Conservation (phyloP, 2,797 vertebrate species). For the Melanogrammus aeglefinus region DNA sequence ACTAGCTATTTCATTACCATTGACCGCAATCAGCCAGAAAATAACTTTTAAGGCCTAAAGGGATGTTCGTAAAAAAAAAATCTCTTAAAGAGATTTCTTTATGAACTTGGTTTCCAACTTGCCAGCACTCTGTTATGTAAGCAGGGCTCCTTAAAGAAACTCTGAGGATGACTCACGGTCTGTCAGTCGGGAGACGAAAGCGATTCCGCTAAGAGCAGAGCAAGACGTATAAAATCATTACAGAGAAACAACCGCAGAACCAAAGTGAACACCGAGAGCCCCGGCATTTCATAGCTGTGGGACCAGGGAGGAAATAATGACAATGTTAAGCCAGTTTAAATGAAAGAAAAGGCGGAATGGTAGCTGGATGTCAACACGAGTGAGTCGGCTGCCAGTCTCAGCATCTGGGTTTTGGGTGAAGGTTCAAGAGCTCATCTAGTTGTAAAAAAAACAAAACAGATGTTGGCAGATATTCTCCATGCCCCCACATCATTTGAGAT, state of each 20-base stretch:
- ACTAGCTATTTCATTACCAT: no score
- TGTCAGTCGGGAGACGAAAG: conserved; percentile 22
- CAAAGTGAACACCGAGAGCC: conserved; percentile 32
- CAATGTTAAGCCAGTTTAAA: conserved; percentile 68
- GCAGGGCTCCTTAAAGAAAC: conserved; percentile 37
- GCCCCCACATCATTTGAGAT: conserved; percentile 40
- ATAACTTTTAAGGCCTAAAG: no score
- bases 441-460: conserved; percentile 31
- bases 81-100: conserved; percentile 41
- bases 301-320: conserved; percentile 45
- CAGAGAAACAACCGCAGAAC: conserved; percentile 34
- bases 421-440: conserved; percentile 42
- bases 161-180: conserved; percentile 35
- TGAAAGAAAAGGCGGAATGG: conserved; percentile 43
- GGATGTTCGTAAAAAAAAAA: no score
- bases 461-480: conserved; percentile 48
- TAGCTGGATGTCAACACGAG: no score
- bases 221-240: conserved; percentile 7
- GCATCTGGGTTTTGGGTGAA: conserved; percentile 64
- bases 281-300: conserved; percentile 28
- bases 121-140: conserved; percentile 40
- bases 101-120: conserved; percentile 23
- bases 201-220: conserved; percentile 19
- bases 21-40: no score
- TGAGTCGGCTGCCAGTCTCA: conserved; percentile 53